Evolutionary conservation across 1,140 invertebrate genomes (phyloP), one percentile per base, ranked within the genome.

Genomic region (Dryas iulia): DNA sequence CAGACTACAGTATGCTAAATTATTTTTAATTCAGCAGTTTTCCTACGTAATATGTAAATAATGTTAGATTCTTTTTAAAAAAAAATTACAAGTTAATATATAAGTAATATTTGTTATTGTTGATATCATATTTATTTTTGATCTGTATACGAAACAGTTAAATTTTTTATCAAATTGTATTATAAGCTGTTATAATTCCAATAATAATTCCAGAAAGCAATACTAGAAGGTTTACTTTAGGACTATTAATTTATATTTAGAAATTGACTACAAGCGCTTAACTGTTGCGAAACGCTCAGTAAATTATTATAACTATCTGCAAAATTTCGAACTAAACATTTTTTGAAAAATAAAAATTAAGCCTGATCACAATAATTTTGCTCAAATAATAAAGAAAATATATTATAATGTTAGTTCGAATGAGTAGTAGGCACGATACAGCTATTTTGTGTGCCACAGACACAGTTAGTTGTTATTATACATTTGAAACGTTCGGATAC

Each of bases 121-220:
- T 62, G 59, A 52, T 12, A 26, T 28, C 18, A 26, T 33, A 47
- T 28, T 53, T 62, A 30, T 62, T 62, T 18, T 28, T 18, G 18
- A 62, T 28, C 3, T 62, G 39, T 52, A 62, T 59, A 24, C 28
- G 33, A 21, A 53, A 24, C 52, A 21, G 39, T 26, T 11, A 24
- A n/a, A 21, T 62, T 62, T 61, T 62, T 8, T 53, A 62, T 33
- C 8, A 25, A 59, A 39, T 26, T 59, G 24, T 60, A 60, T 1
- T 60, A 11, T 60, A 14, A 33, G 39, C n/a, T 60, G 33, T 60
- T 60, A n/a, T 18, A 39, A 25, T 60, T n/a, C 8, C n/a, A 14
- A 60, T 25, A 12, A 23, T 57, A 11, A 30, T 28, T 60, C 39
- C 14, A 18, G 5, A 47, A 10, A 21, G 18, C n/a, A 39, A 39